These are phyloP conservation scores for Heteromormyrus szaboi DNA, from an alignment of 2,797 vertebrate species.

Conservation along the genomic window DNA sequence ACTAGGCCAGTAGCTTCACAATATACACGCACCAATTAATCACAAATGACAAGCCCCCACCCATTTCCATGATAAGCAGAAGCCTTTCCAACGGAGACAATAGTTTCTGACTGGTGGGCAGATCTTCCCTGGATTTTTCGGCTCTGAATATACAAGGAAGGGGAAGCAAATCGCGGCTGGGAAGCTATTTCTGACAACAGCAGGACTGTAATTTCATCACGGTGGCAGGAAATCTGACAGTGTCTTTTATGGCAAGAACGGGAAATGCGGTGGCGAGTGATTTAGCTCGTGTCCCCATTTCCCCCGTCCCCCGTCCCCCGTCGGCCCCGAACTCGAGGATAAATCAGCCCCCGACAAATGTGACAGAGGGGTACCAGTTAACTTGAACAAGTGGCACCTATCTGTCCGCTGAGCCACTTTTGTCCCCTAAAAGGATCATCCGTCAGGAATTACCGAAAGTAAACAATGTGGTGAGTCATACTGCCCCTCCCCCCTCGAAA, in stretches of 20 bases:
- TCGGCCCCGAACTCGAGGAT: background rate
- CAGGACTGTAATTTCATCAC: conserved; percentile 2
- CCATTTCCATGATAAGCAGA: background rate
- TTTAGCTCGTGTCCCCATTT: background rate
- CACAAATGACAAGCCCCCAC: background rate
- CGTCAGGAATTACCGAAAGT: background rate
- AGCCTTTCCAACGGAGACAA: background rate
- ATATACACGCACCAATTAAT: background rate
- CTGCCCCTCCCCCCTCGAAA: background rate
- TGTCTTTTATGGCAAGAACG: conserved; percentile 6
- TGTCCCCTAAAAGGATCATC: background rate
- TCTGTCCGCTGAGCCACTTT: background rate
- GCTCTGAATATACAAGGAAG: background rate
- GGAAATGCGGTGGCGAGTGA: background rate
- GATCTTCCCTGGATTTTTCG: background rate
- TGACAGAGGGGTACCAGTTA: background rate
- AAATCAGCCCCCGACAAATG: background rate
- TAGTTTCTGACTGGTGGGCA: background rate
- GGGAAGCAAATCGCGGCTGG: background rate
- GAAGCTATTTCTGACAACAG: background rate
- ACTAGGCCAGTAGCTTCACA: background rate
- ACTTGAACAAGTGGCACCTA: conserved; percentile 10
- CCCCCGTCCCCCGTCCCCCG: background rate
- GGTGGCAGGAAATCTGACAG: background rate
- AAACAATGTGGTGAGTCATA: background rate